phyloP scores from a whole-genome alignment of 1,140 invertebrate genomes.

The Drosophila parvula region DNA sequence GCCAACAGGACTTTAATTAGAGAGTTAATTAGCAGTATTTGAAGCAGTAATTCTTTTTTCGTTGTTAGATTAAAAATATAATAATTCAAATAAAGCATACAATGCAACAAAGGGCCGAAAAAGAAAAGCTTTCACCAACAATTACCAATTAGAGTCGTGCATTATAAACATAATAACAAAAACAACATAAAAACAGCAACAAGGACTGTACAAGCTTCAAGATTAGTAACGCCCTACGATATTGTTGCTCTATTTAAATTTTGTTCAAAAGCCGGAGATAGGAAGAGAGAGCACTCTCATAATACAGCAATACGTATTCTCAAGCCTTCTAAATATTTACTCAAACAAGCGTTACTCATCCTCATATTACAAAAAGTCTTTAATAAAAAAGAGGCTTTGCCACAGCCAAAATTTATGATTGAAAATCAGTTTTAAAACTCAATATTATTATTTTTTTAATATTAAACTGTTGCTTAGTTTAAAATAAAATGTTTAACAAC shows the following conservation, averaged over 20 bases:
- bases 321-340: no score
- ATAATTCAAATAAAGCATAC: conserved; percentile 15
- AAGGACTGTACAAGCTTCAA: no score
- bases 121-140: conserved; percentile 35
- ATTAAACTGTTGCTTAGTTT: no score
- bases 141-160: conserved; percentile 2
- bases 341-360: no score
- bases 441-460: not conserved
- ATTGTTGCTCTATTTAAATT: no score
- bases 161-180: conserved; percentile 4
- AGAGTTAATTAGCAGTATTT: conserved; percentile 37
- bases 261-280: no score
- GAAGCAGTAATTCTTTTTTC: conserved; percentile 6
- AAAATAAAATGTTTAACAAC: no score
- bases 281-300: no score
- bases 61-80: conserved; percentile 26
- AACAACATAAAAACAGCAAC: not conserved
- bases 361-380: no score
- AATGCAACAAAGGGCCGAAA: conserved; percentile 14
- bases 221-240: no score
- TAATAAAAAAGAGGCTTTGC: not conserved
- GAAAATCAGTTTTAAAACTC: no score
- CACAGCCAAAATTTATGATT: not conserved
- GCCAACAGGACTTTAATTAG: conserved; percentile 60
- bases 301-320: no score